Percentiles rank a stretch among this genome's conserved stretches.
Evolutionary conservation across 2,113 vertebrate genomes (phyloP).

Genomic region (Melanotaenia duboulayi): DNA sequence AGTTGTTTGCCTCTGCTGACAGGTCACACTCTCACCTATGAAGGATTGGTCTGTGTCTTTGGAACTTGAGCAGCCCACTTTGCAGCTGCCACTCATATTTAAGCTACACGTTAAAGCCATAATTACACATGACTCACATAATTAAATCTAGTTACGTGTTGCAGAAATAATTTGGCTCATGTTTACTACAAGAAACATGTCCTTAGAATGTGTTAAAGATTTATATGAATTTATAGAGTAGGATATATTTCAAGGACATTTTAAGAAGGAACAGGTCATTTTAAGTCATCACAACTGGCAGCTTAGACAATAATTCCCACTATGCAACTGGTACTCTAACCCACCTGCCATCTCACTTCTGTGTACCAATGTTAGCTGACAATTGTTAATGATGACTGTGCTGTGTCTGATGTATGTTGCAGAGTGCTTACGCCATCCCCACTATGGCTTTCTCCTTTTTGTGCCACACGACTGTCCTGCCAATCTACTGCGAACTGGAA

Average conservation of each 20-base stretch:
- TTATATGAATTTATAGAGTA: background rate
- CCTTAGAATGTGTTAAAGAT: background rate
- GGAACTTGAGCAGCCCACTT: slow-evolving; percentile 6
- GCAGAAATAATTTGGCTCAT: background rate
- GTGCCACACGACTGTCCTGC: slow-evolving; percentile 96
- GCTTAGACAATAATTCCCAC: slow-evolving; percentile 9
- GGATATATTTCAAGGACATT: background rate
- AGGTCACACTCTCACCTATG: slow-evolving; percentile 48
- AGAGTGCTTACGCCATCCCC: slow-evolving; percentile 94
- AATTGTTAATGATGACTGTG: slow-evolving; percentile 41
- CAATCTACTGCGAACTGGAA: slow-evolving; percentile 94
- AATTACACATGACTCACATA: slow-evolving; percentile 13
- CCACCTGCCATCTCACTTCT: slow-evolving; percentile 7
- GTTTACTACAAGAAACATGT: background rate
- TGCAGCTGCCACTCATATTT: slow-evolving; percentile 46
- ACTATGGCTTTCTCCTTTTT: slow-evolving; percentile 99
- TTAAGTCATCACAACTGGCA: slow-evolving; percentile 24
- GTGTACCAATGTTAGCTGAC: slow-evolving; percentile 42
- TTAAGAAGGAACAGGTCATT: slow-evolving; percentile 3
- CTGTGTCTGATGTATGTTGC: slow-evolving; percentile 66
- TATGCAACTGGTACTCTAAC: slow-evolving; percentile 23
- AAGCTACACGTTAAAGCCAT: slow-evolving; percentile 24
- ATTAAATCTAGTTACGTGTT: slow-evolving; percentile 18
- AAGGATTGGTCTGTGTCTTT: slow-evolving; percentile 17
- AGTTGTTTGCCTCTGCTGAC: slow-evolving; percentile 42